Evolutionary conservation across 2,797 vertebrate genomes (phyloP), one percentile per base, ranked within the genome.

Genomic region (Clarias platycephalus): DNA sequence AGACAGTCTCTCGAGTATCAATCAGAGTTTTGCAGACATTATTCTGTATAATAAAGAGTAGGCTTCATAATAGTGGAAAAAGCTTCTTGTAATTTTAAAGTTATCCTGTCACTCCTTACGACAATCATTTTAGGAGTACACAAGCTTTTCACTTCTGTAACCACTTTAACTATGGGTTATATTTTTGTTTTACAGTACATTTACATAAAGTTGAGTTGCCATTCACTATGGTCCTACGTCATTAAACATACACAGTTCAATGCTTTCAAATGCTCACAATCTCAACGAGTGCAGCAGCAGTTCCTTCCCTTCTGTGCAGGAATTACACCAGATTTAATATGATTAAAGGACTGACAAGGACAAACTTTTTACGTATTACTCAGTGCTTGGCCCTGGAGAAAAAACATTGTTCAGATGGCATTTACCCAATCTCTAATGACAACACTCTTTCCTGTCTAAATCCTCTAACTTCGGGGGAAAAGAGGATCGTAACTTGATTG

Each of bases 301-400:
- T 79, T 85, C 64, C 44, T 78, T 90, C 57, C 86, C 89, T 88
- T 91, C 90, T 89, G 86, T 82, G 82, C 76, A 91, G 93, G 91
- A 92, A 91, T 91, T 90, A 92, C 89, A 93, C 64, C 71, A 89
- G 90, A 90, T 91, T 91, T 93, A 94, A 93, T 93, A 90, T 93
- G 93, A 95, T 94, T 93, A 94, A 89, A 91, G 91, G 91, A 92
- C 91, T 90, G 90, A 92, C 92, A 91, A 94, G 92, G 92, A 91
- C 92, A 93, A 87, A 89, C 89, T 92, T 90, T 92, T 88, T 89
- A 90, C 90, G 90, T 91, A 91, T 92, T 93, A 92, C 89, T 90
- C 89, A 86, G 88, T 81, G 83, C 82, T 80, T 71, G 81, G 86
- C 82, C 86, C 90, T 86, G 86, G 91, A 93, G 92, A 37, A 37